Evolutionary conservation across 2,113 vertebrate genomes (phyloP).

Genomic region (Callochromis pleurospilus): DNA sequence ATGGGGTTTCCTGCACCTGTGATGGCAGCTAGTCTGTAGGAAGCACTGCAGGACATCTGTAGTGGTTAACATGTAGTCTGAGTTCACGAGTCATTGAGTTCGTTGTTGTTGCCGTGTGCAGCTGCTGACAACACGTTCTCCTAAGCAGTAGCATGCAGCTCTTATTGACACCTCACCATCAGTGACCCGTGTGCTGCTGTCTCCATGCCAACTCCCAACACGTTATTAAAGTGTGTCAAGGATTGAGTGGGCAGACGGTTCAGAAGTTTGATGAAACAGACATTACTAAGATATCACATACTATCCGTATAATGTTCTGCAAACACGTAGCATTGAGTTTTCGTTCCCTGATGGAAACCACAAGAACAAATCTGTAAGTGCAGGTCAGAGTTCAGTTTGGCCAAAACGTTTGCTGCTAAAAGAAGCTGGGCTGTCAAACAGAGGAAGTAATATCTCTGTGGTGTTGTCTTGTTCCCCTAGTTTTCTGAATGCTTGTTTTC

Average conservation of each 20-base stretch:
- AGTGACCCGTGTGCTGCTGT: constrained; percentile 25
- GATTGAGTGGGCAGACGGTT: neutral
- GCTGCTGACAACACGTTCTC: constrained; percentile 8
- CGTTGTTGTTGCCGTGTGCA: neutral
- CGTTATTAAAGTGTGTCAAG: constrained; percentile 13
- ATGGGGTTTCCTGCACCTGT: neutral
- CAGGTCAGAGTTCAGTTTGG: neutral
- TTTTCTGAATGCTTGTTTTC: neutral
- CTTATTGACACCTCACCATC: constrained; percentile 8
- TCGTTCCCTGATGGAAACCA: constrained; percentile 1
- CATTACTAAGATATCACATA: neutral
- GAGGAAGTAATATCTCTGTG: neutral
- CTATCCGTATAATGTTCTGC: neutral
- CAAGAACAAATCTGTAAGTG: neutral
- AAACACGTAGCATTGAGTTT: neutral
- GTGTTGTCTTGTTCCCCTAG: neutral
- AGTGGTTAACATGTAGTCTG: neutral
- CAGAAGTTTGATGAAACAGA: neutral
- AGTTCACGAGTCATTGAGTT: neutral
- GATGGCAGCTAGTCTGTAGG: neutral
- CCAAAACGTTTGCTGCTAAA: neutral
- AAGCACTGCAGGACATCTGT: neutral
- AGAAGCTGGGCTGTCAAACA: neutral
- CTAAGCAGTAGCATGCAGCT: neutral
- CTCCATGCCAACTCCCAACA: neutral